phyloP scores from a whole-genome alignment of 1,140 invertebrate genomes.

The Liolophura sinensis region DNA sequence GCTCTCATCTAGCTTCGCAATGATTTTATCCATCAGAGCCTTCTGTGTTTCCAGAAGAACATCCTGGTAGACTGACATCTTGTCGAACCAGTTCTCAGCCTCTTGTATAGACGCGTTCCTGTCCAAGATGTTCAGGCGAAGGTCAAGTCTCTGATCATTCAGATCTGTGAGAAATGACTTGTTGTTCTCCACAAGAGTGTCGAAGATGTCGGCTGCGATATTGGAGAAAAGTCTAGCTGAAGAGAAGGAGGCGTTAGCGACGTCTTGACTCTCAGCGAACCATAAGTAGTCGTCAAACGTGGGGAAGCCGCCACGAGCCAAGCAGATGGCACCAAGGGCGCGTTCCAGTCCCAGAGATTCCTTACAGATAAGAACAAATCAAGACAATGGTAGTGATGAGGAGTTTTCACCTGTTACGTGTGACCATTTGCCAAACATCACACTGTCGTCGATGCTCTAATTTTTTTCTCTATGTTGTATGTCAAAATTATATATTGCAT shows the following conservation, averaged over 20 bases:
- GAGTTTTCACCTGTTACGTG: too few relatives aligned
- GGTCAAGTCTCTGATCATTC: conserved; percentile 17
- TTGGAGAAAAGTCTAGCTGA: conserved; percentile 27
- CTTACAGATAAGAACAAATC: conserved; percentile 18
- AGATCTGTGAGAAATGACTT: conserved; percentile 14
- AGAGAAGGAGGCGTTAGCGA: conserved; percentile 25
- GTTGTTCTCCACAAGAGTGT: conserved; percentile 14
- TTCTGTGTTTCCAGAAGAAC: conserved; percentile 21
- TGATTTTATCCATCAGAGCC: conserved; percentile 18
- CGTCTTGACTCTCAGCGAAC: conserved; percentile 34
- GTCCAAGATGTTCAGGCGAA: conserved; percentile 15
- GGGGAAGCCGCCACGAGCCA: conserved; percentile 23
- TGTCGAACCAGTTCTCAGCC: conserved; percentile 24
- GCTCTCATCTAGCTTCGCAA: conserved; percentile 16
- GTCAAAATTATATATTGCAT: too few relatives aligned
- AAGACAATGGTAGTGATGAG: too few relatives aligned
- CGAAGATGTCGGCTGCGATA: conserved; percentile 24
- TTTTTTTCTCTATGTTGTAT: too few relatives aligned
- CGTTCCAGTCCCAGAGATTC: conserved; percentile 35
- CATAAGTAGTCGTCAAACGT: conserved; percentile 24
- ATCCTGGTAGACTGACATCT: conserved; percentile 24
- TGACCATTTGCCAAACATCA: too few relatives aligned
- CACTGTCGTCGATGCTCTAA: too few relatives aligned
- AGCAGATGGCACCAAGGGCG: conserved; percentile 29
- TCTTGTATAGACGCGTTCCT: conserved; percentile 17